phyloP scores from a whole-genome alignment of 2,113 vertebrate genomes.

The Thoracochromis brauschi region DNA sequence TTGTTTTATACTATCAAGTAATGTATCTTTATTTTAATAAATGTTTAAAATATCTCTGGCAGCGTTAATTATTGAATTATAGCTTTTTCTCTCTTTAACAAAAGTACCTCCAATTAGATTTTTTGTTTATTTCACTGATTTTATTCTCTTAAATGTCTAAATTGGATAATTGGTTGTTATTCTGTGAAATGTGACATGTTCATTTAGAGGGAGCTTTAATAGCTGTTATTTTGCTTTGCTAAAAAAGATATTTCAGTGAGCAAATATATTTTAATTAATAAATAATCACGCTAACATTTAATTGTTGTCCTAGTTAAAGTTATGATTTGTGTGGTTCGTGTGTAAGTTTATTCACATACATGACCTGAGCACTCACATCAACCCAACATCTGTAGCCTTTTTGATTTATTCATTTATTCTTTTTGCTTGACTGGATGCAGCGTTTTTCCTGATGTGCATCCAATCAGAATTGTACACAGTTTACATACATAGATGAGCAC shows the following conservation, averaged over 20 bases:
- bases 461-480: not conserved
- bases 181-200: not conserved
- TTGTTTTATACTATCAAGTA: not conserved
- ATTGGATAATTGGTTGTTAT: not conserved
- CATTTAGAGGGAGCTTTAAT: not conserved
- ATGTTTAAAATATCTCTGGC: not conserved
- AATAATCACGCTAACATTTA: not conserved
- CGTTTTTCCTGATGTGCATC: not conserved
- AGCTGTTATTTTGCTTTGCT: not conserved
- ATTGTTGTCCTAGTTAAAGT: not conserved
- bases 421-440: not conserved
- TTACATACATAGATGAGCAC: not conserved
- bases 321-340: fast-evolving
- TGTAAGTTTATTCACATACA: not conserved
- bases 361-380: not conserved
- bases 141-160: not conserved
- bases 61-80: not conserved
- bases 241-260: not conserved
- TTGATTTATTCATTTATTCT: not conserved
- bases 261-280: not conserved
- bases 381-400: not conserved
- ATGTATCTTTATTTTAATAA: not conserved
- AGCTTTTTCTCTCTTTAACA: not conserved
- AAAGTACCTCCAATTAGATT: not conserved
- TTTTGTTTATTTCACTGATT: not conserved